A percentile compares a stretch with the other conserved stretches of the same genome.
phyloP scores from a whole-genome alignment of 2,888 invertebrate species.

The Tipula unca region DNA sequence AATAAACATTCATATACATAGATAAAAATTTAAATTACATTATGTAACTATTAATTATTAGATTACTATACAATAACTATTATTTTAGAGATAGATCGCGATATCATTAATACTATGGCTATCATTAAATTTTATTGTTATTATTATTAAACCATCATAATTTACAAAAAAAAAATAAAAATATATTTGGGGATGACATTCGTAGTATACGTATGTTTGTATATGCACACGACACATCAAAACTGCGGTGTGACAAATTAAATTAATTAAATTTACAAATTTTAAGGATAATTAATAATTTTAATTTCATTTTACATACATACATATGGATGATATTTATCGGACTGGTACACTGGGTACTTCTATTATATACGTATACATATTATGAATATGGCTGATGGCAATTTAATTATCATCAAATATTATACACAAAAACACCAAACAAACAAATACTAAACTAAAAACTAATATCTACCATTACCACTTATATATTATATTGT shows the following conservation, averaged over 20 bases:
- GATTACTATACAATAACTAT: not conserved
- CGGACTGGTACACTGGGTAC: not conserved
- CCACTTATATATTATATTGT: not conserved
- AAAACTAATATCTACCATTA: not conserved
- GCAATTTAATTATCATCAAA: constrained; percentile 4
- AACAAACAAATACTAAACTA: not conserved
- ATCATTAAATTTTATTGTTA: not conserved
- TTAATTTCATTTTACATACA: not conserved
- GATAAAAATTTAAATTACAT: constrained; percentile 1
- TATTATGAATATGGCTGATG: not conserved
- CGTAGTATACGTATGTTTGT: too few relatives aligned
- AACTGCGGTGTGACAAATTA: constrained; percentile 1
- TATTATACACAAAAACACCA: not conserved
- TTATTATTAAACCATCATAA: constrained; percentile 1
- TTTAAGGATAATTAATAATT: not conserved
- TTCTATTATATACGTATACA: too few relatives aligned
- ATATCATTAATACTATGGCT: not conserved
- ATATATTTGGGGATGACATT: not conserved
- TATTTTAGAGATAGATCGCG: constrained; percentile 4
- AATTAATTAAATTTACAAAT: constrained; percentile 14
- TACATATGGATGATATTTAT: not conserved
- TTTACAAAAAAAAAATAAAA: not conserved
- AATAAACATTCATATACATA: not conserved
- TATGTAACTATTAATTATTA: constrained; percentile 14
- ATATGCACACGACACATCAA: not conserved